A percentile compares a stretch with the other conserved stretches of the same genome.
Conservation (phyloP, 2,113 vertebrate genomes). For the Rissa tridactyla region DNA sequence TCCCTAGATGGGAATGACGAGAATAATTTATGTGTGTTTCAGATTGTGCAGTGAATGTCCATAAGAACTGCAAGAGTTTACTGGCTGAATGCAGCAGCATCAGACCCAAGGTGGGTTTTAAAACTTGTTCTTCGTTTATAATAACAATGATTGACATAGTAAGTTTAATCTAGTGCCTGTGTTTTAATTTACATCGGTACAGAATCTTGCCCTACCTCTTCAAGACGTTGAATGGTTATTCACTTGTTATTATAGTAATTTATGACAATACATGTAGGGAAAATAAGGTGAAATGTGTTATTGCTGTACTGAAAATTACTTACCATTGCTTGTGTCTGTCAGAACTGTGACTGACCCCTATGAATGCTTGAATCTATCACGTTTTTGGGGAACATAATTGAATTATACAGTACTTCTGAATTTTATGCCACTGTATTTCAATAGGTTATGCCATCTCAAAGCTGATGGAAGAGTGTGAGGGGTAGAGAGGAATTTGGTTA, state of each 20-base stretch:
- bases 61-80: constrained; percentile 87
- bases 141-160: not conserved
- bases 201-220: not conserved
- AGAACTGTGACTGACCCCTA: not conserved
- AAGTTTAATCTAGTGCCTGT: not conserved
- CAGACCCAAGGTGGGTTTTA: constrained; percentile 82
- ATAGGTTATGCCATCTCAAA: not conserved
- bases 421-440: not conserved
- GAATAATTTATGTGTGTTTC: constrained; percentile 27
- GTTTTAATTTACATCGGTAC: not conserved
- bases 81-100: constrained; percentile 85
- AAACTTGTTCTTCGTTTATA: not conserved
- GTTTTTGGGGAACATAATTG: not conserved
- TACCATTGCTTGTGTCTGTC: not conserved
- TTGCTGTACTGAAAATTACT: not conserved
- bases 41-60: constrained; percentile 91
- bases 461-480: not conserved
- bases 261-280: not conserved
- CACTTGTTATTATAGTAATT: not conserved
- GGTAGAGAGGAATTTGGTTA: not conserved
- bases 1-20: not conserved
- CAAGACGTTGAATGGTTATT: not conserved
- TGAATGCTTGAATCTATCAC: not conserved
- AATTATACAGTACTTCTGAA: not conserved
- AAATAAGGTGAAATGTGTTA: not conserved